Percentiles rank a stretch among this genome's conserved stretches.
phyloP scores from a whole-genome alignment of 2,888 invertebrate genomes.

The Dioctria rufipes region DNA sequence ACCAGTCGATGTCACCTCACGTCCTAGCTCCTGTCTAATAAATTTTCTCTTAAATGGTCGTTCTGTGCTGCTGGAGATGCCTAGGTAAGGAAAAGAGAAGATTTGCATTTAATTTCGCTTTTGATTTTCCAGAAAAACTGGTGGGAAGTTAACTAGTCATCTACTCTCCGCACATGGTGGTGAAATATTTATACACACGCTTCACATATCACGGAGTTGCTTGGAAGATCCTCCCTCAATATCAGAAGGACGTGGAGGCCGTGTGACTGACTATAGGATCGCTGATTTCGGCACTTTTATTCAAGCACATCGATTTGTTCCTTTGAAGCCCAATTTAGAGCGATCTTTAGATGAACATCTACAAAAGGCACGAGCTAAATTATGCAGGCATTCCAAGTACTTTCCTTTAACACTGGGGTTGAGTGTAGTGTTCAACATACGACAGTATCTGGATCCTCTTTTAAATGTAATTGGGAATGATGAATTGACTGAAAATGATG shows the following conservation, averaged over 20 bases:
- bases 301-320: constrained; percentile 85
- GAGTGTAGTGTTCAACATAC: constrained; percentile 88
- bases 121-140: constrained; percentile 76
- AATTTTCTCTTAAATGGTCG: constrained; percentile 96
- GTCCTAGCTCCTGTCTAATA: constrained; percentile 97
- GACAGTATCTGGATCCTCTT: constrained; percentile 85
- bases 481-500: constrained; percentile 86
- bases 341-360: constrained; percentile 69
- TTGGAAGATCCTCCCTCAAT: constrained; percentile 96
- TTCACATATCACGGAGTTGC: constrained; percentile 87
- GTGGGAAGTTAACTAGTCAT: constrained; percentile 92
- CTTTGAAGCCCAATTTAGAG: constrained; percentile 74
- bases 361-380: constrained; percentile 77
- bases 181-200: constrained; percentile 94
- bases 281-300: constrained; percentile 92
- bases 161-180: constrained; percentile 95
- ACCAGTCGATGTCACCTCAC: constrained; percentile 95
- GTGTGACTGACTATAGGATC: constrained; percentile 91
- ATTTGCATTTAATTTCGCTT: background rate
- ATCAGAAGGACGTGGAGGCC: constrained; percentile 93
- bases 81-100: constrained; percentile 71
- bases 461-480: constrained; percentile 86
- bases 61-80: constrained; percentile 94
- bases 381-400: constrained; percentile 87
- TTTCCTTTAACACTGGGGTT: constrained; percentile 92